These are phyloP conservation scores for Eupeodes luniger DNA, from an alignment of 2,888 invertebrate species.

Conservation along the genomic window DNA sequence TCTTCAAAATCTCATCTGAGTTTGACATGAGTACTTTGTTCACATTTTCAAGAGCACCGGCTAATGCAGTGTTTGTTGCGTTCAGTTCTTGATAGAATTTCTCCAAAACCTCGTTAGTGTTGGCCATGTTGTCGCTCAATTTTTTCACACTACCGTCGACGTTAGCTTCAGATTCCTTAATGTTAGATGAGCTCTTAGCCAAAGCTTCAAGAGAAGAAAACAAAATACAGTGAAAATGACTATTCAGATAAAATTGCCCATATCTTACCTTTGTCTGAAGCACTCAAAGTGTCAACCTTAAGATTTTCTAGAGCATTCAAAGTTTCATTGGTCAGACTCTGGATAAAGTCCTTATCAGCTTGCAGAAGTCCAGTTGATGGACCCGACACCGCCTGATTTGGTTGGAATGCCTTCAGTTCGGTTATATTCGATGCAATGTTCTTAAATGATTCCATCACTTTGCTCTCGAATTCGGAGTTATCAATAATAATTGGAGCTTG, in stretches of 20 bases:
- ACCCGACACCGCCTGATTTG: slow-evolving; percentile 56
- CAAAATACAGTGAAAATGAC: neutral
- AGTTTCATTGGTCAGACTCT: slow-evolving; percentile 87
- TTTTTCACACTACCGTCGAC: slow-evolving; percentile 85
- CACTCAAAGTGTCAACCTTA: slow-evolving; percentile 84
- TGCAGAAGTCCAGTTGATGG: slow-evolving; percentile 81
- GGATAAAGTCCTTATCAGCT: slow-evolving; percentile 85
- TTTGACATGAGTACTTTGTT: slow-evolving; percentile 92
- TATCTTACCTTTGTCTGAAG: slow-evolving; percentile 85
- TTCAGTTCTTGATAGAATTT: slow-evolving; percentile 86
- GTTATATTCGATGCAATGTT: slow-evolving; percentile 84
- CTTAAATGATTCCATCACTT: slow-evolving; percentile 84
- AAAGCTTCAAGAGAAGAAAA: slow-evolving; percentile 81
- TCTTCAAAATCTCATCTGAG: slow-evolving; percentile 93
- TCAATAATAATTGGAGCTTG: slow-evolving; percentile 79
- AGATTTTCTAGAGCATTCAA: slow-evolving; percentile 86
- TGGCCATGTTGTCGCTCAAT: slow-evolving; percentile 86
- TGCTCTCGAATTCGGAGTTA: slow-evolving; percentile 84
- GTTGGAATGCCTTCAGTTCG: slow-evolving; percentile 79
- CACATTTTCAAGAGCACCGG: slow-evolving; percentile 85
- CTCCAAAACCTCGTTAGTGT: slow-evolving; percentile 86
- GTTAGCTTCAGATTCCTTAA: slow-evolving; percentile 86
- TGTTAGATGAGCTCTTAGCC: slow-evolving; percentile 84
- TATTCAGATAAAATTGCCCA: neutral
- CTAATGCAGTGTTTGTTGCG: slow-evolving; percentile 85